Conservation (phyloP, 64 coral and sea anemone species). For the Acropora tenuis region DNA sequence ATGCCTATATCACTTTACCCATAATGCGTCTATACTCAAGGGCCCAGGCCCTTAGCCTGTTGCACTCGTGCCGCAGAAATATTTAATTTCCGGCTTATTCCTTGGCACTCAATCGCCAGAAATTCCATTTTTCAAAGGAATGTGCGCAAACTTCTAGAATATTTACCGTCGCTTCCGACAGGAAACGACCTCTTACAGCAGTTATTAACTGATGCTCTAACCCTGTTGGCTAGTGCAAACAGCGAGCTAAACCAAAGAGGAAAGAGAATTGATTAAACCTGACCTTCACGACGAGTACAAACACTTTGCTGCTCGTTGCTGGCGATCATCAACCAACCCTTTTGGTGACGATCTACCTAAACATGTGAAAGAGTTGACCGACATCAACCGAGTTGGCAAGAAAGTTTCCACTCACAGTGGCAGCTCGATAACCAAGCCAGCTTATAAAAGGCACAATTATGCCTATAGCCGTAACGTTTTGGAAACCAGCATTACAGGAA, state of each 20-base stretch:
- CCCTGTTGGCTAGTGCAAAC: constrained; percentile 57
- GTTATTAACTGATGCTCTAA: constrained; percentile 22
- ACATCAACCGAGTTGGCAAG: constrained; percentile 43
- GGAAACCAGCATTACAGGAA: not conserved
- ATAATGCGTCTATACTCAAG: no score
- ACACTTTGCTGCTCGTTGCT: constrained; percentile 25
- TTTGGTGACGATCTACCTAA: constrained; percentile 52
- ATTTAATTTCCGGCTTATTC: no score
- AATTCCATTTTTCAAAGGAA: not conserved
- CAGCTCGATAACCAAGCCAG: not conserved
- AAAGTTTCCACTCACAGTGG: constrained; percentile 6
- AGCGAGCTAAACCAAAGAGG: constrained; percentile 47
- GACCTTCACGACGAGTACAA: constrained; percentile 43
- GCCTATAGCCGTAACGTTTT: not conserved
- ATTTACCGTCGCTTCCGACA: no score
- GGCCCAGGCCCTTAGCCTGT: not conserved
- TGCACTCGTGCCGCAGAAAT: not conserved
- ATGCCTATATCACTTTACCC: no score
- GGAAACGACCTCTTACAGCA: no score
- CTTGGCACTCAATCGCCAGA: not conserved
- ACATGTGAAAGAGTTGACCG: constrained; percentile 51
- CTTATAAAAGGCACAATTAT: not conserved
- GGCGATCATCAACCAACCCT: constrained; percentile 14
- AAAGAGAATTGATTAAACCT: constrained; percentile 40
- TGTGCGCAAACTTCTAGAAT: no score